phyloP scores from a whole-genome alignment of 2,888 invertebrate species.

The Oasisia sp. region DNA sequence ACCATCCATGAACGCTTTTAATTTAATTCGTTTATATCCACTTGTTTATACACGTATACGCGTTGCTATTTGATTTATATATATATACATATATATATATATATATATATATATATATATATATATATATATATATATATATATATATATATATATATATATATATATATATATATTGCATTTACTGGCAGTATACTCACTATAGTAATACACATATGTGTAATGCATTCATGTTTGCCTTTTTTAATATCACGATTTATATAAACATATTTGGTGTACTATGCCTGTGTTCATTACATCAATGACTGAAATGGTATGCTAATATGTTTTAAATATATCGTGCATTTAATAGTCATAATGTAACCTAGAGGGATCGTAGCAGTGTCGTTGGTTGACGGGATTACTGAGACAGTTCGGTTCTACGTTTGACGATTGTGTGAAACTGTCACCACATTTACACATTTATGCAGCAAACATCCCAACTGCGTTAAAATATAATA shows the following conservation, averaged over 20 bases:
- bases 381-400: neutral
- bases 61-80: no score
- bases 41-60: neutral
- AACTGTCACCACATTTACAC: neutral
- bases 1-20: neutral
- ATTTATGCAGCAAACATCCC: no score
- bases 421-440: neutral
- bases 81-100: no score
- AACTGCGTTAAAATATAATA: no score
- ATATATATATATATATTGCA: no score
- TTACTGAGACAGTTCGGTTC: neutral
- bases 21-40: neutral
- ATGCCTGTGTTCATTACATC: neutral
- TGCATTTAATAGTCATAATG: neutral
- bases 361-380: neutral
- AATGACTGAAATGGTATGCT: neutral
- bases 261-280: neutral
- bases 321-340: neutral
- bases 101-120: no score
- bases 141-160: no score
- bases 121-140: no score
- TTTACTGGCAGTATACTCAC: no score
- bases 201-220: no score
- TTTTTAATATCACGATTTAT: no score
- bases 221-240: no score